phyloP scores from a whole-genome alignment of 2,797 vertebrate species.

The Chaunax sp. region DNA sequence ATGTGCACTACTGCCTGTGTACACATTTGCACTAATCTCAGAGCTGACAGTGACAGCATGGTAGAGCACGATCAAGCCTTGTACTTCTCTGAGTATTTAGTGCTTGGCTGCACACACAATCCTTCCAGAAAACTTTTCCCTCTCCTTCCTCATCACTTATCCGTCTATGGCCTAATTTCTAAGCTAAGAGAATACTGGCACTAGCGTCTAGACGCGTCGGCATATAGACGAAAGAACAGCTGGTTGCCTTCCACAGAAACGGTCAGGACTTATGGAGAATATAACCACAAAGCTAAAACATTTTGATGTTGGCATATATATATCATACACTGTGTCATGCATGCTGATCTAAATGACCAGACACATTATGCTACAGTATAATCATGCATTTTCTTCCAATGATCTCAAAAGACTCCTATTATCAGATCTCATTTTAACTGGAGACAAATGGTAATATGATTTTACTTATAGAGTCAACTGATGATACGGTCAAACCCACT shows the following conservation, averaged over 20 bases:
- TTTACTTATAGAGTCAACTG: not conserved
- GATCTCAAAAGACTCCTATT: not conserved
- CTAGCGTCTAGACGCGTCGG: constrained; percentile 27
- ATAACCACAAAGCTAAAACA: not conserved
- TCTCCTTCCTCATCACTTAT: constrained; percentile 40
- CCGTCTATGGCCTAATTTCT: constrained; percentile 70
- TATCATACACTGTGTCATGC: not conserved
- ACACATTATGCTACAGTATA: not conserved
- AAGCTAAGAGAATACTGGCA: constrained; percentile 35
- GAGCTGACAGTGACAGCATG: constrained; percentile 9
- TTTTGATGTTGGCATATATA: not conserved
- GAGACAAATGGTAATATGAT: too few species aligned
- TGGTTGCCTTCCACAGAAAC: too few species aligned
- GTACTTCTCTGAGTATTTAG: constrained; percentile 39
- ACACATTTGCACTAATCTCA: constrained; percentile 7
- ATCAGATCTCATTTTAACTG: not conserved
- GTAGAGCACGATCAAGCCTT: constrained; percentile 2
- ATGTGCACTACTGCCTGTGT: not conserved
- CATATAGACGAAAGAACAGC: not conserved
- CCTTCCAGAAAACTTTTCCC: constrained; percentile 37
- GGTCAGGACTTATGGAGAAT: not conserved
- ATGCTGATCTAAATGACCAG: constrained; percentile 1
- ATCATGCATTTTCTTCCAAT: not conserved
- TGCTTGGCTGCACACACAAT: constrained; percentile 56
- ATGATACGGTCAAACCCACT: not conserved